Percentiles rank a stretch among this genome's conserved stretches.
These are phyloP conservation scores for Centrocercus urophasianus DNA, from an alignment of 2,113 vertebrate genomes.

Conservation along the genomic window DNA sequence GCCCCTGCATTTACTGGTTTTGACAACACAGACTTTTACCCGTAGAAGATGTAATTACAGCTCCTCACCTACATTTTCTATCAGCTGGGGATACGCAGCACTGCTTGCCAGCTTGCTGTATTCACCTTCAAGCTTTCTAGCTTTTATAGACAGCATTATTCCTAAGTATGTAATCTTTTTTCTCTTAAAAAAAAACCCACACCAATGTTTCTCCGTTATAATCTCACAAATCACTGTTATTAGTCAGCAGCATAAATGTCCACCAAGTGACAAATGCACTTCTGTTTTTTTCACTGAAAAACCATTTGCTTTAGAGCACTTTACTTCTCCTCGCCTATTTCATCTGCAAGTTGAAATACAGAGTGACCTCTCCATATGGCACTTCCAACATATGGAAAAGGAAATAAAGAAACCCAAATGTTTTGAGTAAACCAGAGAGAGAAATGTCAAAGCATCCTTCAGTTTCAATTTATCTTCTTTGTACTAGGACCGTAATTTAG, in stretches of 20 bases:
- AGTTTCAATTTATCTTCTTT: not conserved
- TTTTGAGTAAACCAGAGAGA: not conserved
- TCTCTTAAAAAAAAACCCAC: not conserved
- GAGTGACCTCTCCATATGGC: constrained; percentile 43
- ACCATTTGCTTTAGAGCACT: not conserved
- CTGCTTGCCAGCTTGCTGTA: not conserved
- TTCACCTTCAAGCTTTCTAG: not conserved
- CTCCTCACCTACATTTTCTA: not conserved
- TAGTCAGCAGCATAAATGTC: not conserved
- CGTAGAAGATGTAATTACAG: not conserved
- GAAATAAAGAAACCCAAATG: constrained; percentile 41
- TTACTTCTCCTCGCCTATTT: constrained; percentile 8
- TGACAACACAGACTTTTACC: not conserved
- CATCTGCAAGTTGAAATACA: not conserved
- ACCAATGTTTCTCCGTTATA: not conserved
- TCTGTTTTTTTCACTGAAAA: not conserved
- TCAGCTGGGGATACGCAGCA: not conserved
- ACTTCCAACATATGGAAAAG: not conserved
- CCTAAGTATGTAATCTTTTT: not conserved
- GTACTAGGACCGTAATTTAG: not conserved
- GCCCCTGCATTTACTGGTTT: not conserved
- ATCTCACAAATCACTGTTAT: constrained; percentile 16
- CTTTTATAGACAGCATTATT: not conserved
- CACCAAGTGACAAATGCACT: not conserved
- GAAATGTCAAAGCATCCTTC: constrained; percentile 1